Conservation (phyloP, 2,797 vertebrate species). For the Catostomus latipinnis region DNA sequence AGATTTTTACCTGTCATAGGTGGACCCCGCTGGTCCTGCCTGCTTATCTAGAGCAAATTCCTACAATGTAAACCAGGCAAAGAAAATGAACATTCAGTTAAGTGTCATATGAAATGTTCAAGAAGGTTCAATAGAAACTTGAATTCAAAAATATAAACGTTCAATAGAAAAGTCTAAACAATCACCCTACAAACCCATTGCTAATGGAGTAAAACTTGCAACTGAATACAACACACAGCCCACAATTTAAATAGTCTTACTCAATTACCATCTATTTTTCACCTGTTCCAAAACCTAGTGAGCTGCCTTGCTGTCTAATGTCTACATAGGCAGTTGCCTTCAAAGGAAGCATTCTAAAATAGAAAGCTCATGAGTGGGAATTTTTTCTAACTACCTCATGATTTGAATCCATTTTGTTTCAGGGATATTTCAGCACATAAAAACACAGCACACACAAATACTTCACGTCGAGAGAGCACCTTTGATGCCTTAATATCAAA, state of each 20-base stretch:
- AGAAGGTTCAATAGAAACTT: background rate
- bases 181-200: no score
- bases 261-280: background rate
- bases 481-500: background rate
- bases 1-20: constrained; percentile 75
- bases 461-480: no score
- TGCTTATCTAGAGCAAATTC: constrained; percentile 75
- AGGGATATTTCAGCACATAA: no score
- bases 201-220: background rate
- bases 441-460: background rate
- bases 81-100: background rate
- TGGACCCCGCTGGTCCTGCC: constrained; percentile 69
- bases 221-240: background rate
- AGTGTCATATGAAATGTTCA: background rate
- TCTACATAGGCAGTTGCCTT: background rate
- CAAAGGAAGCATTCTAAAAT: no score
- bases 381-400: background rate
- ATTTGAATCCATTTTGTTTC: no score
- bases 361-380: no score
- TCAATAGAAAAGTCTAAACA: no score
- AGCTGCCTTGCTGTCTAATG: background rate
- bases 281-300: background rate
- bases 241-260: background rate
- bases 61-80: constrained; percentile 58
- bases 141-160: no score